Conservation (phyloP, 2,888 invertebrate species). For the Synanthedon andrenaeformis region DNA sequence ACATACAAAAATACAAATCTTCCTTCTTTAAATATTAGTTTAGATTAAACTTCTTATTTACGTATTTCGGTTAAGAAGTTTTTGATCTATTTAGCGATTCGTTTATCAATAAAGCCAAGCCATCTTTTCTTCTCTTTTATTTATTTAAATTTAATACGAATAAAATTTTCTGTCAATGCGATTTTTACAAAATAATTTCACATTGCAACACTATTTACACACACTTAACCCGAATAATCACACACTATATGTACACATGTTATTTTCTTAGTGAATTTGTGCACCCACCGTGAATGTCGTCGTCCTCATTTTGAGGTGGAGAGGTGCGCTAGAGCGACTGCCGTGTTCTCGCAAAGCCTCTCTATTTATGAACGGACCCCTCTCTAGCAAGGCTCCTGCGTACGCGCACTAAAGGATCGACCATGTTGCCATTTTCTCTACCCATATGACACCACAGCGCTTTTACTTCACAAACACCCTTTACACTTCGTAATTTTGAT, state of each 20-base stretch:
- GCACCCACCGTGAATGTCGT: constrained; percentile 54
- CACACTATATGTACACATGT: not conserved
- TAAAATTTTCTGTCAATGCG: not conserved
- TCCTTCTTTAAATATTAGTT: too few relatives aligned
- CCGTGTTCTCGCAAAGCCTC: constrained; percentile 16
- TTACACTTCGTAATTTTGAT: too few relatives aligned
- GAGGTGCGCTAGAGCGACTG: constrained; percentile 49
- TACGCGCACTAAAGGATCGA: constrained; percentile 14
- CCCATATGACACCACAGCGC: constrained; percentile 12
- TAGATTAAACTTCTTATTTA: too few relatives aligned
- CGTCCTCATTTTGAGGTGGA: constrained; percentile 48
- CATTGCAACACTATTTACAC: not conserved
- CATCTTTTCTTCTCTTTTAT: not conserved
- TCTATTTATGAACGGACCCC: constrained; percentile 49
- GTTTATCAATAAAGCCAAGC: not conserved
- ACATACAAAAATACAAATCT: too few relatives aligned
- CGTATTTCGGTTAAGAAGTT: too few relatives aligned
- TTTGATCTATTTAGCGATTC: too few relatives aligned
- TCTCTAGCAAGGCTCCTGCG: constrained; percentile 22
- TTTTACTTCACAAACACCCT: constrained; percentile 7
- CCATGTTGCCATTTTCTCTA: constrained; percentile 13
- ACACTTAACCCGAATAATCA: not conserved
- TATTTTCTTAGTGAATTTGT: not conserved
- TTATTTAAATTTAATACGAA: not conserved
- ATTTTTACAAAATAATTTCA: not conserved